Evolutionary conservation across 2,888 invertebrate species (phyloP).

Genomic region (Himalopsyche tibetana): DNA sequence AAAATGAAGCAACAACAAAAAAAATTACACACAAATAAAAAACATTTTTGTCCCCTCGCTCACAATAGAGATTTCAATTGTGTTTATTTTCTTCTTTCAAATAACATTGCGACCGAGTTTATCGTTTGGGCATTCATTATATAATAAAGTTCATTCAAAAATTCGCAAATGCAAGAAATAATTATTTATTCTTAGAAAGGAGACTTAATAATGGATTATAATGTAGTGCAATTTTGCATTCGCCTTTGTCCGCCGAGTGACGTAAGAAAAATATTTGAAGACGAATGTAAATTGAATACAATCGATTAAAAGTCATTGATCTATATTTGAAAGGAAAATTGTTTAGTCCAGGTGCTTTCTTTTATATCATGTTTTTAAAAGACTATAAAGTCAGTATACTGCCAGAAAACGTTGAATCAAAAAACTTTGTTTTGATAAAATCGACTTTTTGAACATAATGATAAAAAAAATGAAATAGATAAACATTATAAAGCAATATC

Average conservation of each 20-base stretch:
- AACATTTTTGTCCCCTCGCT: conserved; percentile 54
- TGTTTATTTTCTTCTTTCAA: conserved; percentile 63
- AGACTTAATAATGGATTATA: neutral
- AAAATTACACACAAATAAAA: conserved; percentile 61
- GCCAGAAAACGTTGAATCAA: too few species aligned
- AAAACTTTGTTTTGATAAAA: too few species aligned
- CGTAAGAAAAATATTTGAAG: conserved; percentile 34
- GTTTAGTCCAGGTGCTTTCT: neutral
- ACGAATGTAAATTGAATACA: conserved; percentile 13
- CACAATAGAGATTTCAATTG: conserved; percentile 63
- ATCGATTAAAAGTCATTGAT: conserved; percentile 30
- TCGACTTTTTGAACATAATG: too few species aligned
- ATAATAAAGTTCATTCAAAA: conserved; percentile 24
- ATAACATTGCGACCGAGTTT: conserved; percentile 62
- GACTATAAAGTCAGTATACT: too few species aligned
- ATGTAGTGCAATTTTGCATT: conserved; percentile 1
- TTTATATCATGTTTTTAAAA: too few species aligned
- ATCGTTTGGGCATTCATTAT: conserved; percentile 64
- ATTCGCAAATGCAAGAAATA: conserved; percentile 35
- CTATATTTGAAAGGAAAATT: neutral
- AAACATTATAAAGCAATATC: too few species aligned
- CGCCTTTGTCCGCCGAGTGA: neutral
- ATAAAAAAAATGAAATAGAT: too few species aligned
- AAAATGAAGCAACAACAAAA: conserved; percentile 53
- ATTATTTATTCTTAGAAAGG: conserved; percentile 15